Percentiles rank a stretch among this genome's conserved stretches.
Evolutionary conservation across 2,113 vertebrate genomes (phyloP).

Genomic region (Thunnus thynnus): DNA sequence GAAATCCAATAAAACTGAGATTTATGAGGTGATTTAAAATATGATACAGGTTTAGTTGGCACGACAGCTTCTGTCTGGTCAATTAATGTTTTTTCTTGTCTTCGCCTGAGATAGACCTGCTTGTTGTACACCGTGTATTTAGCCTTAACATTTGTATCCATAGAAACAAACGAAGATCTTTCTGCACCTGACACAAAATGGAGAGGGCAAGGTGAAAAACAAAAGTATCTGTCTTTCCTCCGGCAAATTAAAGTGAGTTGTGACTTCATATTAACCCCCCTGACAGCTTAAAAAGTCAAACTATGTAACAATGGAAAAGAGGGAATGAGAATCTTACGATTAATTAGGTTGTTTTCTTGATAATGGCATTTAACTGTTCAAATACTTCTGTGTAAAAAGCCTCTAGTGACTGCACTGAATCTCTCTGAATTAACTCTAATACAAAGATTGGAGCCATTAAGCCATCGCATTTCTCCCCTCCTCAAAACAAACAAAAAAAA

Average conservation of each 20-base stretch:
- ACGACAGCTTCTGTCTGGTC: not conserved
- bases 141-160: slow-evolving; percentile 58
- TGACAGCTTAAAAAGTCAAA: slow-evolving; percentile 37
- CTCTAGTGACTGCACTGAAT: slow-evolving; percentile 10
- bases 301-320: not conserved
- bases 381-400: slow-evolving; percentile 12
- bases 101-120: not conserved
- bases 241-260: slow-evolving; percentile 22
- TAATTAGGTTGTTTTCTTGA: slow-evolving; percentile 51
- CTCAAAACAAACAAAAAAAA: slow-evolving; percentile 11
- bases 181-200: slow-evolving; percentile 37
- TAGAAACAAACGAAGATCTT: slow-evolving; percentile 62
- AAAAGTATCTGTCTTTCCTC: not conserved
- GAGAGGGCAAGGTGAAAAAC: slow-evolving; percentile 27
- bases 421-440: slow-evolving; percentile 50
- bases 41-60: not conserved
- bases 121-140: slow-evolving; percentile 41
- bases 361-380: slow-evolving; percentile 42
- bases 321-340: slow-evolving; percentile 17
- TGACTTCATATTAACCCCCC: slow-evolving; percentile 42
- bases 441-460: slow-evolving; percentile 43
- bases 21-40: slow-evolving; percentile 27
- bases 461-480: not conserved
- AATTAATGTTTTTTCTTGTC: not conserved
- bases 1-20: slow-evolving; percentile 32